Conservation (phyloP, 2,888 invertebrate species). For the Caenorhabditis drosophilae region DNA sequence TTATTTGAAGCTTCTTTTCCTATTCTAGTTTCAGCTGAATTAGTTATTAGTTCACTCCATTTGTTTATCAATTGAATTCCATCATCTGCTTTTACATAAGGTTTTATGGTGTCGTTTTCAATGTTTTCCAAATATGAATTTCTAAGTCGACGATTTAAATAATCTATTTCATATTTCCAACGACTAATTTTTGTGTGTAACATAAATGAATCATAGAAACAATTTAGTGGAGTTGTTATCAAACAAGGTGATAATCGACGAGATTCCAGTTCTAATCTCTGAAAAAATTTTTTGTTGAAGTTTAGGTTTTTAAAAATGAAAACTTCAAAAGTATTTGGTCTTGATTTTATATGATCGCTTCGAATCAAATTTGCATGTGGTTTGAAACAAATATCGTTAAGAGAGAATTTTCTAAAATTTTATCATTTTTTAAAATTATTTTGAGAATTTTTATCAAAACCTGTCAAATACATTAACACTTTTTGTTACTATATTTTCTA, state of each 20-base stretch:
- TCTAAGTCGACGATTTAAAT: slow-evolving; percentile 13
- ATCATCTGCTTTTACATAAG: slow-evolving; percentile 22
- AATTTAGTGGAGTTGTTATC: slow-evolving; percentile 25
- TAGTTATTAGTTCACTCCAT: too few species aligned
- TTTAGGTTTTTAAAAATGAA: too few species aligned
- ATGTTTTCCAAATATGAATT: slow-evolving; percentile 5
- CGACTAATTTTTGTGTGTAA: slow-evolving; percentile 12
- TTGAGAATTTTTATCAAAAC: neutral
- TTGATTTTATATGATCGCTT: neutral
- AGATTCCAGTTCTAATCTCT: slow-evolving; percentile 16
- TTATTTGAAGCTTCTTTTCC: too few species aligned
- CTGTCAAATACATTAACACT: neutral
- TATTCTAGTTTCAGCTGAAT: slow-evolving; percentile 7
- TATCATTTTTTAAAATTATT: neutral
- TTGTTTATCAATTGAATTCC: too few species aligned
- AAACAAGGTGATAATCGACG: slow-evolving; percentile 23
- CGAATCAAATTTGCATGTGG: slow-evolving; percentile 18
- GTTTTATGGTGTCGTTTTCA: neutral
- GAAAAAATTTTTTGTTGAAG: too few species aligned
- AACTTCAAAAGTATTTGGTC: neutral
- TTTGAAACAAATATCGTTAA: slow-evolving; percentile 31
- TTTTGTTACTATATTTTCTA: slow-evolving; percentile 8
- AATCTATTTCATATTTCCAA: slow-evolving; percentile 10
- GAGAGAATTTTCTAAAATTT: slow-evolving; percentile 8
- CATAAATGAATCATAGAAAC: slow-evolving; percentile 17